Evolutionary conservation across 2,888 invertebrate species (phyloP), one percentile per base, ranked within the genome.

Genomic region (Chymomyza amoena): DNA sequence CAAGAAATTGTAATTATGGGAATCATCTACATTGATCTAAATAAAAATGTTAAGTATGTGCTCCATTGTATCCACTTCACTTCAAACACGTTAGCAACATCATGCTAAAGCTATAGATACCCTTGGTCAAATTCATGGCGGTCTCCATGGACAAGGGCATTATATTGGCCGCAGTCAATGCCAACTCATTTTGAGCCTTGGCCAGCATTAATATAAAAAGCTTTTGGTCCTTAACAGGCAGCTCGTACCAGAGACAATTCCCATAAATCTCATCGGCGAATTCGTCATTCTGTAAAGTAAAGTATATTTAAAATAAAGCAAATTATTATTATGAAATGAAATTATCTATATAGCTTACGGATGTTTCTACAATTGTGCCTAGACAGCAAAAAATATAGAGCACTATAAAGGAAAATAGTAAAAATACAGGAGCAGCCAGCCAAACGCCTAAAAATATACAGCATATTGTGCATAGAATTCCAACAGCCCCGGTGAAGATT

Each of bases 151-250:
- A 81, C 28, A 87, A 56, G 1, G 82, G 84, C 63, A 78, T 68
- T 39, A 88, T 66, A 25, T 69, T 69, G n/a, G 75, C 82, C 6
- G 83, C 73, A 5, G 79, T 73, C 5, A 86, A 65, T 25, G 66
- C 56, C 0, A 59, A 25, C 5, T 73, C 70, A 5, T 68, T 67
- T 25, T 87, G 88, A 1, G 81, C 67, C 39, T 79, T 78, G 20
- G 73, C 61, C 61, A 88, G 51, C 88, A 88, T 88, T 1, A 78
- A 61, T 9, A 81, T 62, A 13, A 88, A 5, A 51, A 81, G 61
- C 20, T 79, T 81, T 56, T 79, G 80, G 66, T 84, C 78, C 1
- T 32, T 13, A 5, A 63, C 39, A 0, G 87, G 72, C 52, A 89
- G 69, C 36, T 75, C 72, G 36, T 84, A 85, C 84, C 89, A 89